Base-by-base conservation (phyloP, 2,797 vertebrate species). In the Coendou prehensilis region DNA sequence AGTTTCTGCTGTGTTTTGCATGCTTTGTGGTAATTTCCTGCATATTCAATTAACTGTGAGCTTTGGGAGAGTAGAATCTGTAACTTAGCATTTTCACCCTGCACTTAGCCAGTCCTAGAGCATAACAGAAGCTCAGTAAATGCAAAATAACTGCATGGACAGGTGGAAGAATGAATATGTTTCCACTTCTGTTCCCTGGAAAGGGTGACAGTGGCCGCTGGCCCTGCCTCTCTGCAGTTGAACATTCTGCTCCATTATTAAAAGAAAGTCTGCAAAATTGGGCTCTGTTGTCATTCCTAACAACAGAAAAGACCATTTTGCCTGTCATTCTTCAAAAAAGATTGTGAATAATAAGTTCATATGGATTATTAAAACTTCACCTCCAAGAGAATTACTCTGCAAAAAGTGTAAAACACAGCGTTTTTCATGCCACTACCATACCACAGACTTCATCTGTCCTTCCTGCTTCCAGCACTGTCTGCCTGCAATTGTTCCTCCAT, bases 321-420 rank as follows among this genome's bases (percentile, higher is more conserved):
- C 87, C 84, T 97, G 93, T 94, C 97, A 90, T 82, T 88, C 59
- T 94, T 86, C 15, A 91, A 87, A 96, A 93, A 87, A 93, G 93
- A 84, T 69, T 67, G 47, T 90, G 97, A 97, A 89, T 90, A 92
- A 92, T 92, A 93, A 96, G 73, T 96, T 96, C 69, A 80, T 45
- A n/a, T 84, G 86, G 76, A 91, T 89, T 91, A 89, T 96, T 93
- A 93, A 96, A 93, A 87, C 91, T 81, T 97, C 95, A 97, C 61
- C 73, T 95, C 84, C 81, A 90, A 95, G 73, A 94, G 89, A 96
- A 96, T 95, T 91, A 93, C 28, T 45, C 14, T 80, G 89, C 64
- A 92, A 96, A 97, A 96, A 92, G 79, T 33, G 76, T 87, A 75
- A 95, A 95, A 54, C 22, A 80, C 33, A 83, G 82, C 80, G 54